These are phyloP conservation scores for Cyanistes caeruleus DNA, from an alignment of 2,113 vertebrate genomes.

Conservation along the genomic window DNA sequence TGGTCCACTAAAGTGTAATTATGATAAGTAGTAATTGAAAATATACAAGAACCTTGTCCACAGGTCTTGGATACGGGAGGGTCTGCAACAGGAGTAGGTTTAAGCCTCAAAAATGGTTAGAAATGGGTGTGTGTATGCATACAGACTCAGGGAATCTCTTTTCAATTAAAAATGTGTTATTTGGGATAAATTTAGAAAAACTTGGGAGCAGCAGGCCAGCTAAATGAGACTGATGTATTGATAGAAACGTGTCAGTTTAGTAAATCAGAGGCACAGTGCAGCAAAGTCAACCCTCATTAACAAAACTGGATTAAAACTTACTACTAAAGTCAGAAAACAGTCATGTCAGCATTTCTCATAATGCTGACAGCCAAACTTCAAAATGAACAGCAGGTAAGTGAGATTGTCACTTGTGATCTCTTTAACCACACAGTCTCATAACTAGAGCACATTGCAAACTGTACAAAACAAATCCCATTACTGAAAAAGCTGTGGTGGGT, in stretches of 20 bases:
- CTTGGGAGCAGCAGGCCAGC: background rate
- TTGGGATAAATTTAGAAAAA: background rate
- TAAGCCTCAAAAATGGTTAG: background rate
- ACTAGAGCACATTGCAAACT: background rate
- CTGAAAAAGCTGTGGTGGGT: background rate
- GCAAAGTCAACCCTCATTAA: slow-evolving; percentile 9
- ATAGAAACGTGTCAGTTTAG: background rate
- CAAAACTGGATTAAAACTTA: slow-evolving; percentile 64
- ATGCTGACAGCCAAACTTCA: slow-evolving; percentile 63
- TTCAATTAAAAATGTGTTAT: background rate
- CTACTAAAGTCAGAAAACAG: slow-evolving; percentile 62
- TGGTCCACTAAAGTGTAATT: background rate
- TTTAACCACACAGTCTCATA: slow-evolving; percentile 38
- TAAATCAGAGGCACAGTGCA: slow-evolving; percentile 19
- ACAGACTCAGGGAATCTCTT: background rate
- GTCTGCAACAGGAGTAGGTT: background rate
- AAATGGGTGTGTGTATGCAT: background rate
- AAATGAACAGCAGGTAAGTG: slow-evolving; percentile 12
- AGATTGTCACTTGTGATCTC: slow-evolving; percentile 14
- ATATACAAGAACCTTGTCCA: background rate
- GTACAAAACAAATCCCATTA: background rate
- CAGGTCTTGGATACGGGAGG: background rate
- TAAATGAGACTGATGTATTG: slow-evolving; percentile 59
- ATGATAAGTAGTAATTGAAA: background rate
- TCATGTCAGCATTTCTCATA: slow-evolving; percentile 59